A percentile compares a stretch with the other conserved stretches of the same genome.
These are phyloP conservation scores for Pangasius sanitwongsei DNA, from an alignment of 2,797 vertebrate species.

Conservation along the genomic window DNA sequence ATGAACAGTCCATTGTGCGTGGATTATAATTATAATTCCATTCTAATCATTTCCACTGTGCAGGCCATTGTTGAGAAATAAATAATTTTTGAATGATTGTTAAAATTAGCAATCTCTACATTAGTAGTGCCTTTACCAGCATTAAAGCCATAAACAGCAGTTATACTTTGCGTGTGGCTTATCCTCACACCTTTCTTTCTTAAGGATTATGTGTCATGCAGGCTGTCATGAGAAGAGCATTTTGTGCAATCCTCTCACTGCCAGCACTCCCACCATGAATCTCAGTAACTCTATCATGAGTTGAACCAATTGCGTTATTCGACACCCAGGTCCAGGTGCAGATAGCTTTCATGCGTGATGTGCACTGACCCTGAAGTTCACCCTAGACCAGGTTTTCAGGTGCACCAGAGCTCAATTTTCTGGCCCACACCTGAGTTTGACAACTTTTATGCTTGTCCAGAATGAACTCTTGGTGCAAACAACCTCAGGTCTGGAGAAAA, in stretches of 20 bases:
- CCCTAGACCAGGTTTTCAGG: slow-evolving; percentile 7
- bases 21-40: background rate
- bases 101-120: background rate
- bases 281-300: background rate
- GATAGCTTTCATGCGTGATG: slow-evolving; percentile 4
- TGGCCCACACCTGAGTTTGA: background rate
- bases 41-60: background rate
- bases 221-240: background rate
- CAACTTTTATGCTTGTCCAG: background rate
- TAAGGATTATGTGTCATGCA: background rate
- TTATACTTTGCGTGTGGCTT: background rate
- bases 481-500: background rate
- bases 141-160: background rate
- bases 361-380: slow-evolving; percentile 8
- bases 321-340: slow-evolving; percentile 15
- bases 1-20: background rate
- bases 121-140: background rate
- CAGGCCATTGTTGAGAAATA: background rate
- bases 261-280: slow-evolving; percentile 2
- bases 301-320: background rate
- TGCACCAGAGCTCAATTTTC: background rate
- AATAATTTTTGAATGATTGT: background rate
- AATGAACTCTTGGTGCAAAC: background rate
- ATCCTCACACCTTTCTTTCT: background rate
- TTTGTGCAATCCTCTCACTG: background rate